Base-by-base conservation (phyloP, 2,797 vertebrate genomes). In the Sebastes aleutianus region DNA sequence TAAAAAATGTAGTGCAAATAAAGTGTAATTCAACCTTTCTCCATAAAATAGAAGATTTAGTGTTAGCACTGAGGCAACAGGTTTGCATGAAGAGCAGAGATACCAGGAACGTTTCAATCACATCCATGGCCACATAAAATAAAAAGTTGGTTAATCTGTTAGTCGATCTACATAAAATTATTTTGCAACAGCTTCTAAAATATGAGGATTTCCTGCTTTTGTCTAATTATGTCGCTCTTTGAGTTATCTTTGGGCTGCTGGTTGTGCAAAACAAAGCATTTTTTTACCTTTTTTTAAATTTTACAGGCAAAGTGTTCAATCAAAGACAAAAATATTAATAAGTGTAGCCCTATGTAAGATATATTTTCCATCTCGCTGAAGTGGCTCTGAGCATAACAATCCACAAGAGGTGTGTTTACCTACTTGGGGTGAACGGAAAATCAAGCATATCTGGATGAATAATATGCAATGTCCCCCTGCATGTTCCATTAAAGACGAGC, bases 231-330 rank as follows among this genome's bases (percentile, higher is more conserved):
- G 14, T 43, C 14, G 6, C 39, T 43, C 39, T 43, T 43, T 43
- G 1, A 43, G 14, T 43, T 43, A 43, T 43, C 6, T 43, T 43
- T 43, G 39, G 39, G 39, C 1, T 43, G 14, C 39, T 43, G 39
- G 39, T 43, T 16, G 39, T 43, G 39, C 39, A 43, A 43, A 43
- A 43, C 14, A 43, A 2, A 43, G 6, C 39, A 43, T 43, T 43
- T 43, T 39, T 39, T 0, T 0, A 3, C 39, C 0, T 43, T 43
- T 43, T 39, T 16, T 43, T 7, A 0, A 6, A 43, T 43, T 43
- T 43, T 7, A 43, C 39, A 43, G 14, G 6, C 39, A 0, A 43
- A 43, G 1, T 0, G 14, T 43, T 43, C 14, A 43, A 18, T 43
- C 0, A 16, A 43, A 16, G 14, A 0, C 14, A 7, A 43, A 43